These are phyloP conservation scores for Phataginus tricuspis DNA, from an alignment of 2,797 vertebrate genomes.

Conservation along the genomic window DNA sequence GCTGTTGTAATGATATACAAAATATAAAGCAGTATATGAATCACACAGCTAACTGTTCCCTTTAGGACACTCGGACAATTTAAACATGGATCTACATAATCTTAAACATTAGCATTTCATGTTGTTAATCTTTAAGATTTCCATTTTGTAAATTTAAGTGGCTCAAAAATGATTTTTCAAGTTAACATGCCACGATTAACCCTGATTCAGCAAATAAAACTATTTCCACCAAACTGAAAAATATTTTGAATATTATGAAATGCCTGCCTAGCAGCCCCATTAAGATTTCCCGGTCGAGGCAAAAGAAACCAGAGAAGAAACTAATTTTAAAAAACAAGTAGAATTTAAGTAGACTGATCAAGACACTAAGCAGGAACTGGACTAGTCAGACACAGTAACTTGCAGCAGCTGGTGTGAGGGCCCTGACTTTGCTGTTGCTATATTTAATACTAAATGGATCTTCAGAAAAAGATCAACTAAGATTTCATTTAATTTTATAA, in stretches of 20 bases:
- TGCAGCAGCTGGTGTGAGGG: background rate
- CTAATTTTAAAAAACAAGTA: background rate
- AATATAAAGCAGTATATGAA: background rate
- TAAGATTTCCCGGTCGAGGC: slow-evolving; percentile 25
- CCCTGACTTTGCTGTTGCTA: background rate
- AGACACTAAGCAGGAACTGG: background rate
- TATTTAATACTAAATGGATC: background rate
- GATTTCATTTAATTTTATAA: background rate
- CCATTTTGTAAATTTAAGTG: background rate
- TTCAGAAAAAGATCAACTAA: background rate
- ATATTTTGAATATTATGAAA: background rate
- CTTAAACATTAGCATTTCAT: background rate
- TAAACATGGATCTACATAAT: background rate
- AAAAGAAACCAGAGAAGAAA: background rate
- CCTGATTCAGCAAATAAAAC: background rate
- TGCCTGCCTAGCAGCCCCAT: background rate
- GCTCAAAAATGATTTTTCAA: background rate
- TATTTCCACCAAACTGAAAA: background rate
- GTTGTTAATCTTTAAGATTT: slow-evolving; percentile 27
- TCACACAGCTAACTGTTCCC: background rate
- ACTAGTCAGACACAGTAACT: background rate
- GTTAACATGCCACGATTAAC: background rate
- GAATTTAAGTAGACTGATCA: background rate
- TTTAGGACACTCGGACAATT: background rate
- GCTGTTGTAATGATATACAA: background rate